phyloP scores from a whole-genome alignment of 1,140 invertebrate genomes.

The Oreohelix idahoensis region DNA sequence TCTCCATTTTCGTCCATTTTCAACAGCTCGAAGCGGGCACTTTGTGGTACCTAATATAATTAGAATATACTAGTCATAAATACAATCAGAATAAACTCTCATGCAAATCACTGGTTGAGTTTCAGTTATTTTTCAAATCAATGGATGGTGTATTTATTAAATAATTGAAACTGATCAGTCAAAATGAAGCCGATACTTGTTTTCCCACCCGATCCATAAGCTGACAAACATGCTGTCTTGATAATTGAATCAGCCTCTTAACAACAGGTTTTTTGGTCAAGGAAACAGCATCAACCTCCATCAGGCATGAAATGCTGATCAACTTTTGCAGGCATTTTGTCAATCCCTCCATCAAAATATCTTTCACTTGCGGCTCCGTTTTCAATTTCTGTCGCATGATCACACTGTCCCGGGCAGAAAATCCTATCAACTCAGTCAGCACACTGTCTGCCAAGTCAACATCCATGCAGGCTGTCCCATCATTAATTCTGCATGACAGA shows the following conservation, averaged over 20 bases:
- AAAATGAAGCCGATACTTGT: neutral
- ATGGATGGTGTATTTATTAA: no score
- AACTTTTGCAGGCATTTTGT: constrained; percentile 24
- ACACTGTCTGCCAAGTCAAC: constrained; percentile 60
- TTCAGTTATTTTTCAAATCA: no score
- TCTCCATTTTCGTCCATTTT: no score
- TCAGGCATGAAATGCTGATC: constrained; percentile 27
- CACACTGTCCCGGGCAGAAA: constrained; percentile 46
- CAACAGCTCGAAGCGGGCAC: no score
- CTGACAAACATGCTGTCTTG: constrained; percentile 8
- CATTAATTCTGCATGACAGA: constrained; percentile 65
- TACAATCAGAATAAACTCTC: no score
- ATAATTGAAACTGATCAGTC: no score
- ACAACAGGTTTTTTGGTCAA: neutral
- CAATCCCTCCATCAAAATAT: constrained; percentile 8
- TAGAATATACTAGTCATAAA: no score
- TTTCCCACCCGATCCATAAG: neutral
- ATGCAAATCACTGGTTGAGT: no score
- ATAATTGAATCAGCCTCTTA: neutral
- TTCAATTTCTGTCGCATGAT: constrained; percentile 28
- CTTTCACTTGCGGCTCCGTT: constrained; percentile 33
- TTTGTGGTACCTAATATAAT: no score
- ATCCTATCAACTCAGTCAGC: constrained; percentile 48
- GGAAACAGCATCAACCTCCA: neutral
- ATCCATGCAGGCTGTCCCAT: constrained; percentile 61